These are phyloP conservation scores for Rotaria sp. DNA, from an alignment of 2,888 invertebrate genomes.

Conservation along the genomic window DNA sequence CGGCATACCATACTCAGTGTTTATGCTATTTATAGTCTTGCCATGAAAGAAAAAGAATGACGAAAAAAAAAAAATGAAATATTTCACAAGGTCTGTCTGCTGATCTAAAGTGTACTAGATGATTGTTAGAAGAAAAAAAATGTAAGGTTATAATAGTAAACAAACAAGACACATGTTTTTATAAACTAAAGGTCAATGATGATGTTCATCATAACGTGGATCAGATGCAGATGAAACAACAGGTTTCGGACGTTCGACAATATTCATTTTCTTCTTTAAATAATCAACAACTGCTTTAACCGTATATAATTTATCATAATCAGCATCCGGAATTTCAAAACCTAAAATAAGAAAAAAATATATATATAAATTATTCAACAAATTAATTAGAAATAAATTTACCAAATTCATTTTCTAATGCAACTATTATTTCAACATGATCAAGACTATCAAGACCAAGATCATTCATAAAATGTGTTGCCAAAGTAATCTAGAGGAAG, in stretches of 20 bases:
- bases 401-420: slow-evolving; percentile 98
- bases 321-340: slow-evolving; percentile 39
- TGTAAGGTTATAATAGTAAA: not conserved
- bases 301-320: slow-evolving; percentile 39
- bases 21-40: not conserved
- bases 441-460: slow-evolving; percentile 93
- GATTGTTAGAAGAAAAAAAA: not conserved
- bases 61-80: not conserved
- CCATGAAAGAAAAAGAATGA: not conserved
- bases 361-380: not conserved
- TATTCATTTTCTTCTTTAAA: not conserved
- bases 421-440: slow-evolving; percentile 98
- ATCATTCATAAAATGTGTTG: slow-evolving; percentile 93
- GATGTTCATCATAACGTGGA: slow-evolving; percentile 8
- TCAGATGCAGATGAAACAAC: not conserved
- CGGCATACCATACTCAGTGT: not conserved
- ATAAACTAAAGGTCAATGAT: not conserved
- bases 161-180: not conserved
- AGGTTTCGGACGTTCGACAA: not conserved
- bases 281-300: slow-evolving; percentile 31
- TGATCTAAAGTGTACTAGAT: not conserved
- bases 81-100: not conserved
- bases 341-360: slow-evolving; percentile 34
- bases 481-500: slow-evolving; percentile 67
- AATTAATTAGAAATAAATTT: slow-evolving; percentile 41